Percentiles rank a stretch among this genome's conserved stretches.
Conservation (phyloP, 2,797 vertebrate species). For the Gadopsis marmoratus region DNA sequence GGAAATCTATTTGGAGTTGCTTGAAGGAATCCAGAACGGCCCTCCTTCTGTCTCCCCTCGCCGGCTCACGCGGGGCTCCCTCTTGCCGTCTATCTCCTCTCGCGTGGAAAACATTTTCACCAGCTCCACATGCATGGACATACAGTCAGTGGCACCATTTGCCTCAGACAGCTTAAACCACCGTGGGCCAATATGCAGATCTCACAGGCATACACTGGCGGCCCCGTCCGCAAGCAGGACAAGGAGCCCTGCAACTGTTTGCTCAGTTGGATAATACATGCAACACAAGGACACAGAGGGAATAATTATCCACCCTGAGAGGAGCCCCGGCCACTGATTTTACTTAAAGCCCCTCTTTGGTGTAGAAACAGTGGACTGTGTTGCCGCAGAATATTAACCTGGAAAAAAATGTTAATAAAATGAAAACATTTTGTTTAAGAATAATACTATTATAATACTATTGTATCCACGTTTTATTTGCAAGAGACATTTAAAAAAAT, state of each 20-base stretch:
- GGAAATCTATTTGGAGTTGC: constrained; percentile 89
- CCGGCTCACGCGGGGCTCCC: constrained; percentile 72
- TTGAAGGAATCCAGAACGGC: constrained; percentile 90
- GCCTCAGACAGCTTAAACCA: constrained; percentile 70
- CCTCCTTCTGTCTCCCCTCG: constrained; percentile 90
- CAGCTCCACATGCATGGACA: constrained; percentile 79
- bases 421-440: neutral
- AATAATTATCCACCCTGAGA: constrained; percentile 66
- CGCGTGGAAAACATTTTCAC: constrained; percentile 84
- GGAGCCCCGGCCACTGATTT: constrained; percentile 44
- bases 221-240: constrained; percentile 66
- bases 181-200: constrained; percentile 84
- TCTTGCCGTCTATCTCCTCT: constrained; percentile 79
- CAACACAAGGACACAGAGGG: constrained; percentile 60
- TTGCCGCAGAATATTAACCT: neutral
- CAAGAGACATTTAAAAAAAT: neutral
- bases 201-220: constrained; percentile 62
- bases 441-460: neutral
- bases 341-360: constrained; percentile 12
- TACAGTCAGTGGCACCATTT: constrained; percentile 63
- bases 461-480: neutral
- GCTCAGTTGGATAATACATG: constrained; percentile 73
- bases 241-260: constrained; percentile 68
- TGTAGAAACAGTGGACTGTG: constrained; percentile 18
- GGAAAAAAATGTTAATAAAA: neutral